phyloP scores from a whole-genome alignment of 2,797 vertebrate genomes.

The Protosalanx chinensis region DNA sequence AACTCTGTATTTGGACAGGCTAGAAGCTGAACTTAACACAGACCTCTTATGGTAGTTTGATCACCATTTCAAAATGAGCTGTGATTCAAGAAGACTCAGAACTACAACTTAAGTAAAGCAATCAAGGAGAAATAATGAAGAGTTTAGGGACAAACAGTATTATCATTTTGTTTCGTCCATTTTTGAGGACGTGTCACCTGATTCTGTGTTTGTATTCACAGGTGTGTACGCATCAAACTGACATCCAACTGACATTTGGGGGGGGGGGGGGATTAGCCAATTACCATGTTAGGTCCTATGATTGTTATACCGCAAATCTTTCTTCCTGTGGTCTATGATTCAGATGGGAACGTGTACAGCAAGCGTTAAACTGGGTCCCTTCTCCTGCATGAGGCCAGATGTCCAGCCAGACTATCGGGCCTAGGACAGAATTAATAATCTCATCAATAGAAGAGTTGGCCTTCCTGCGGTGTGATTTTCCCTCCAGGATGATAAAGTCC shows the following conservation, averaged over 20 bases:
- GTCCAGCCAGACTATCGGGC: background rate
- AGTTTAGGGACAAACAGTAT: background rate
- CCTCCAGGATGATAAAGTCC: conserved; percentile 16
- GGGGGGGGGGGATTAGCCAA: background rate
- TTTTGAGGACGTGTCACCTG: background rate
- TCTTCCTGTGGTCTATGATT: background rate
- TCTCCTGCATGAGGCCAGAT: conserved; percentile 4
- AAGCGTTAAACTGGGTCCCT: background rate
- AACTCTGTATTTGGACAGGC: conserved; percentile 27
- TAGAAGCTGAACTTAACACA: conserved; percentile 19
- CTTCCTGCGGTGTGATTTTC: conserved; percentile 21
- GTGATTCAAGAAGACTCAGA: conserved; percentile 1
- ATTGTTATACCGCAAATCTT: conserved; percentile 3
- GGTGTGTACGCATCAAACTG: background rate
- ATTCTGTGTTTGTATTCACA: background rate
- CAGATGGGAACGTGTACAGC: background rate
- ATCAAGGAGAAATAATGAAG: conserved; percentile 21
- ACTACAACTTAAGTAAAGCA: conserved; percentile 2
- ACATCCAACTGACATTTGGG: background rate
- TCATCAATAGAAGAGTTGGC: conserved; percentile 14
- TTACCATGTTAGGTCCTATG: background rate
- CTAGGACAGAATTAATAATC: conserved; percentile 16
- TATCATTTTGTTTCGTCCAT: background rate
- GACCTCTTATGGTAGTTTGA: conserved; percentile 10
- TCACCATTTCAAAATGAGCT: conserved; percentile 21